Evolutionary conservation across 1,140 invertebrate species (phyloP), one percentile per base, ranked within the genome.

Genomic region (Pseudomyrmex cubaensis): DNA sequence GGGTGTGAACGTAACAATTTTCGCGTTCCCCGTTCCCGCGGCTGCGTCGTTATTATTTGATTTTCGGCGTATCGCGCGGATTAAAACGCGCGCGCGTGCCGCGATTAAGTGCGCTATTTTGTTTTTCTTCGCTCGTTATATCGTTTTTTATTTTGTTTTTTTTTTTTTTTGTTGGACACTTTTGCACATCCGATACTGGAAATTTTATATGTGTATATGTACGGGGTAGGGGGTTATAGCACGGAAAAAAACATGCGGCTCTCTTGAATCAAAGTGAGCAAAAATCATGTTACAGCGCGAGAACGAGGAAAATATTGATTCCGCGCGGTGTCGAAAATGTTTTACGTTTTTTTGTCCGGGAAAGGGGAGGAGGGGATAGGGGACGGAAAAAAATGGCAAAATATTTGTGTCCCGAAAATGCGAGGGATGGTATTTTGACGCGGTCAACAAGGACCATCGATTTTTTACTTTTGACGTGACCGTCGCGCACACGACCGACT

Each of bases 321-420:
- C 44, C 74, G 48, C 61, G 73, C 67, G 64, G 9, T 2, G 52
- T 52, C 46, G 50, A 78, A 54, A 78, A 48, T 17, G 54, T 72
- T 59, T 70, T 9, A 8, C 20, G 22, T 66, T 56, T 69, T 46
- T 67, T 22, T 48, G 17, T 25, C 0, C 12, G 48, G 35, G 35
- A 35, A 5, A 35, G 35, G 35, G 35, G 4, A 0, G 4, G 35
- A 35, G 35, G 35, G 35, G 25, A 25, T n/a, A 35, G 0, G 35
- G 35, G 35, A 35, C 15, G 54, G 13, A 73, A 67, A 78, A 78
- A 80, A 80, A 72, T 72, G 54, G 76, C 76, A 80, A 80, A 80
- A 80, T 80, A 72, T 80, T 80, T 80, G 76, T 48, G 76, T 48
- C 44, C 44, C 44, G 76, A 72, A 80, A 80, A 59, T 80, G 59